Evolutionary conservation across 2,113 vertebrate species (phyloP).

Genomic region (Oncorhynchus gorbuscha): DNA sequence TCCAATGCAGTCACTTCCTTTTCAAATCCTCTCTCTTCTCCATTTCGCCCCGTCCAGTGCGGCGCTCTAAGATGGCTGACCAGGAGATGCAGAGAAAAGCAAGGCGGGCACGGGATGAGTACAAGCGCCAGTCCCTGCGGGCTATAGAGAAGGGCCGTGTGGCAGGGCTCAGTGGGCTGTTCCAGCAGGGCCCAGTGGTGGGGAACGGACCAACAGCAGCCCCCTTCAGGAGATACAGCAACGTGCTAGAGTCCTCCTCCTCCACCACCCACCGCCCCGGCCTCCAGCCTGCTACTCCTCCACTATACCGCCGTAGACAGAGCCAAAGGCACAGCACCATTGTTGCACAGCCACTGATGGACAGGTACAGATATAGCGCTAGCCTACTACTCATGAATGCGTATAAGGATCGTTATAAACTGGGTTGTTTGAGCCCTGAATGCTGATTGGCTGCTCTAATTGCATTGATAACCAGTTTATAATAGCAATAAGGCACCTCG

Average conservation of each 20-base stretch:
- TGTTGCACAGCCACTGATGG: slow-evolving; percentile 15
- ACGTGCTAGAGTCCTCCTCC: neutral
- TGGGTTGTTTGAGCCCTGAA: too few species aligned
- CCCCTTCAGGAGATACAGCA: neutral
- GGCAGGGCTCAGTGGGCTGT: slow-evolving; percentile 77
- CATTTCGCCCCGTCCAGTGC: too few species aligned
- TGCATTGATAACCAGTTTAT: too few species aligned
- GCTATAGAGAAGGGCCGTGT: slow-evolving; percentile 82
- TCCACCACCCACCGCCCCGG: neutral
- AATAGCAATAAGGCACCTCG: too few species aligned
- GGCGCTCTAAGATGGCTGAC: too few species aligned
- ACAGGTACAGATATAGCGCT: slow-evolving; percentile 28
- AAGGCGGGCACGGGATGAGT: slow-evolving; percentile 75
- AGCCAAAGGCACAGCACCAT: slow-evolving; percentile 31
- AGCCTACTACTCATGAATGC: too few species aligned
- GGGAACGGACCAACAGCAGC: too few species aligned
- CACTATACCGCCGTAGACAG: slow-evolving; percentile 23
- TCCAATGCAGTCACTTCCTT: too few species aligned
- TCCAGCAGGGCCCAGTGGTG: slow-evolving; percentile 58
- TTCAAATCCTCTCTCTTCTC: too few species aligned
- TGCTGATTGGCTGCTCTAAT: too few species aligned
- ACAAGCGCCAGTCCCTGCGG: slow-evolving; percentile 75
- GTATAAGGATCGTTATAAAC: too few species aligned
- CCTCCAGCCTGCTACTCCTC: slow-evolving; percentile 26
- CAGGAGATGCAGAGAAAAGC: too few species aligned